These are phyloP conservation scores for Pleuronectes platessa DNA, from an alignment of 2,113 vertebrate genomes.

Conservation along the genomic window DNA sequence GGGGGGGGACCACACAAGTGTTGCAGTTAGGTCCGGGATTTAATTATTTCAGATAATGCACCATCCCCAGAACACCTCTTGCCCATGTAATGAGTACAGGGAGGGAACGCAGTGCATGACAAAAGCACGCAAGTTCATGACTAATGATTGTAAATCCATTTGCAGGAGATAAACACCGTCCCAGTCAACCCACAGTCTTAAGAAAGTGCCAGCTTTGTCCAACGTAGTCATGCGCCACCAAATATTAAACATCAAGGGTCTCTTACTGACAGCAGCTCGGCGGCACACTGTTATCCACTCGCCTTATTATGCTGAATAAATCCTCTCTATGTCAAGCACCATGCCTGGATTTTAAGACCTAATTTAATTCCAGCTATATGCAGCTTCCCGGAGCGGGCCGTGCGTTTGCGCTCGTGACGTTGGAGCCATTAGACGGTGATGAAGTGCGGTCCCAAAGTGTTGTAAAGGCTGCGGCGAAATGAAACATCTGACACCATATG, in stretches of 20 bases:
- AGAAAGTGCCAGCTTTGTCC: slow-evolving; percentile 73
- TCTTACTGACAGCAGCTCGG: slow-evolving; percentile 67
- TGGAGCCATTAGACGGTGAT: slow-evolving; percentile 21
- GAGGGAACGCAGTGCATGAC: slow-evolving; percentile 59
- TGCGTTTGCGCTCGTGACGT: slow-evolving; percentile 7
- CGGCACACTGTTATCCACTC: slow-evolving; percentile 61
- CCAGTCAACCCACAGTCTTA: slow-evolving; percentile 44
- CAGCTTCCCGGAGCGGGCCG: slow-evolving; percentile 22
- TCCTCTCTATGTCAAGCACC: slow-evolving; percentile 66
- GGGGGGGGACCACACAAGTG: no score
- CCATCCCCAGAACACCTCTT: slow-evolving; percentile 32
- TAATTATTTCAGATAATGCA: slow-evolving; percentile 25
- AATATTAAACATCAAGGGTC: slow-evolving; percentile 72
- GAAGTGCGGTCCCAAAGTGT: slow-evolving; percentile 34
- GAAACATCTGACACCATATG: background rate
- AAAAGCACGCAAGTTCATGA: slow-evolving; percentile 59
- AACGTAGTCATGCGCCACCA: slow-evolving; percentile 56
- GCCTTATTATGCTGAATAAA: slow-evolving; percentile 73
- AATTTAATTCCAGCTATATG: slow-evolving; percentile 72
- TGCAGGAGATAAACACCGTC: slow-evolving; percentile 40
- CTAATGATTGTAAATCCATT: slow-evolving; percentile 76
- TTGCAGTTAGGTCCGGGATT: slow-evolving; percentile 18
- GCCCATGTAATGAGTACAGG: slow-evolving; percentile 59
- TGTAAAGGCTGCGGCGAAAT: slow-evolving; percentile 12
- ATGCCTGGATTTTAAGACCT: slow-evolving; percentile 74